Evolutionary conservation across 2,113 vertebrate genomes (phyloP), one percentile per base, ranked within the genome.

Genomic region (Orycteropus afer): DNA sequence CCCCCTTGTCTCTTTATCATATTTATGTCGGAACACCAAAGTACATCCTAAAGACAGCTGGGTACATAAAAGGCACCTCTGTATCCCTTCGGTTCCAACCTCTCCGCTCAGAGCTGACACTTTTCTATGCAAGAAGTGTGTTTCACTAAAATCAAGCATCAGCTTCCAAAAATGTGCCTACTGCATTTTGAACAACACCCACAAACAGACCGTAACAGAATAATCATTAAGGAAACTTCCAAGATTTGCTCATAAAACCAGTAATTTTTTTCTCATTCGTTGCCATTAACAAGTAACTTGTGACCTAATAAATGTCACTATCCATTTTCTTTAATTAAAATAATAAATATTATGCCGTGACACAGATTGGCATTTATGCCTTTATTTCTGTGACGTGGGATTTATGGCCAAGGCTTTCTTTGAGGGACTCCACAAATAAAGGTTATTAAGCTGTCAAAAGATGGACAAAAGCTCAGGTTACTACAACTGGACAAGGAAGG

Each of bases 321-420:
- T 99, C 96, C 97, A 99, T 99, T 99, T 99, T 98, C 98, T 98
- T 99, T 99, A 99, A 99, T 99, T 99, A 99, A 99, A 99, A 99
- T 99, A 99, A 99, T 99, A 99, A 99, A 99, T 99, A 99, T 98
- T 98, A 99, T 98, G 98, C 97, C 98, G 98, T 98, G 99, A 99
- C 98, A 98, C 98, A 98, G 98, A 98, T 98, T 99, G 99, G 99
- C 99, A 98, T 99, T 99, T 99, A 99, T 98, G 98, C 96, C 98
- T 98, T 98, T 98, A 98, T 99, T 99, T 99, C 98, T 95, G 97
- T 98, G 98, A 98, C 51, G 78, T 7, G 98, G 98, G 98, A 99
- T 99, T 99, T 99, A 99, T 97, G 97, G 98, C 97, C 97, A 95
- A 95, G 97, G 98, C 97, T 98, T 99, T 99, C 98, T 99, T 98